Base-by-base conservation (phyloP, 2,797 vertebrate species). In the Spatula clypeata region DNA sequence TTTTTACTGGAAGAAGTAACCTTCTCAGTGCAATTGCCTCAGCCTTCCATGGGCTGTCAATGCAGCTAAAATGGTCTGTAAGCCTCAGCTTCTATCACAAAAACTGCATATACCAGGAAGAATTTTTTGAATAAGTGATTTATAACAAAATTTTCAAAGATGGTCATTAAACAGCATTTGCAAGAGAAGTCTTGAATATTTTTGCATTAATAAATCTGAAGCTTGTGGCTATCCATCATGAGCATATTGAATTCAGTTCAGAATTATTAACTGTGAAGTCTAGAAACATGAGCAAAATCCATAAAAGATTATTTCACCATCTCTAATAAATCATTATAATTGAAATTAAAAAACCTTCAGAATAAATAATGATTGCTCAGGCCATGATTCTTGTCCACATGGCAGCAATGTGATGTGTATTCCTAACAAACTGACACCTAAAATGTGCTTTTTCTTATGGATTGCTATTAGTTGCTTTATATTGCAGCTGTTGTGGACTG, bases 291-390 rank as follows among this genome's bases (percentile, higher is more conserved):
- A 96, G 88, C 60, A 95, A 97, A 94, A 91, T 85, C 54, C 47
- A 58, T 53, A 94, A 91, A 93, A 95, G 64, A 73, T 87, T 76
- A 76, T 94, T 97, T 96, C 77, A 79, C 36, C 31, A 86, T 86
- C 31, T 86, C 67, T 85, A 96, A 97, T 97, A 96, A 96, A 97
- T 97, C 87, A 97, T 70, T 91, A 75, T 84, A 96, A 93, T 64
- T 94, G 82, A 96, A 98, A 96, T 97, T 84, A 92, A 96, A 96
- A 55, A 86, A n/a, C 20, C 83, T 94, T 94, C 79, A 84, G 86
- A 76, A 94, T 96, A 97, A 98, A 92, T 79, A 96, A 92, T 79
- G 80, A 45, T 82, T 93, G 57, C 40, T 67, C 13, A 86, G 85
- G 67, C 51, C 51, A 88, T 96, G 96, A 83, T 93, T 97, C 95